Base-by-base conservation (phyloP, 2,888 invertebrate genomes). In the Beris chalybata region DNA sequence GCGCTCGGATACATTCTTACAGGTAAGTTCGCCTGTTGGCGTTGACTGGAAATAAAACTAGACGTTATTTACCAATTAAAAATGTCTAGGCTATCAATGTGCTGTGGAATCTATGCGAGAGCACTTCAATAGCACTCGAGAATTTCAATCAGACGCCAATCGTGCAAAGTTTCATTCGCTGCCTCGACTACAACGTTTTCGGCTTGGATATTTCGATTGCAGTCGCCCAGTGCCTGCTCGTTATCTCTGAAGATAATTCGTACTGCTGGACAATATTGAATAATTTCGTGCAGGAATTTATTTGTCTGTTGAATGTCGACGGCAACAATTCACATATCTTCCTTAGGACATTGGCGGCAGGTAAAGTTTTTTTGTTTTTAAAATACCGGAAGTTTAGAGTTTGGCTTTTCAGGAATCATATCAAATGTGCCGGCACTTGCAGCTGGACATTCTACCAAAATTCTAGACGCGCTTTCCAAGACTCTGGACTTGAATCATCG, bases 181-280 rank as follows among this genome's bases (percentile, higher is more conserved):
- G 85, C 73, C 76, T 91, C 61, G 83, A 89, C 72, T 78, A 84
- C 12, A 75, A 82, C 29, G 78, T 81, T 5, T 89, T 86, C 75
- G 87, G 86, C 1, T 76, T 79, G 59, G 84, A 86, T 47, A 83
- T 87, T 66, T 81, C 84, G 3, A 83, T 82, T 71, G 83, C 85
- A 22, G 83, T 84, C 68, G 84, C 87, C 48, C 89, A 90, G 73
- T 90, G 89, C 74, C 77, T 91, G 6, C 83, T 89, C 73, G 88
- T 89, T 5, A 84, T 90, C 48, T 85, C 88, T 0, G 91, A 91
- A 79, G 88, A 90, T 70, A 91, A 91, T 77, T 79, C 83, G 0
- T 76, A 78, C 66, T 85, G 86, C 0, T 82, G 85, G 76, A 78
- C 79, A 43, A 82, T 84, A 71, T 79, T 88, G n/a, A 83, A 83